Base-by-base conservation (phyloP, 2,113 vertebrate genomes). In the Aegotheles bennettii region DNA sequence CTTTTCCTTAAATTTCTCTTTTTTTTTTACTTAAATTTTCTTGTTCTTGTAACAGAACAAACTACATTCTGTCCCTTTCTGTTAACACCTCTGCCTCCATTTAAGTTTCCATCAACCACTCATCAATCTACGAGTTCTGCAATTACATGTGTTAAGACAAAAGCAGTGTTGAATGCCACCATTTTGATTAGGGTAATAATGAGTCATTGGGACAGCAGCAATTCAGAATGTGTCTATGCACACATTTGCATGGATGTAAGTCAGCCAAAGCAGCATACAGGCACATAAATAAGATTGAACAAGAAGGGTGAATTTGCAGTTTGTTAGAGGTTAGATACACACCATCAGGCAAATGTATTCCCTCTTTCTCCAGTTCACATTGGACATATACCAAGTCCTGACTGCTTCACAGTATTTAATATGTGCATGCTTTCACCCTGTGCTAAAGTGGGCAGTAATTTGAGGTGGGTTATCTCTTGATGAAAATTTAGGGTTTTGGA, bases 161-260 rank as follows among this genome's bases (percentile, higher is more conserved):
- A 93, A 85, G 45, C 69, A 21, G 40, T 13, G 74, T 76, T 69
- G 84, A 95, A 87, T 88, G 89, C 74, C 94, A 82, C 94, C 89
- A 2, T 87, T 93, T 36, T 91, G 93, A 65, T 95, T 48, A 53
- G 70, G 65, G 48, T 69, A 78, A 63, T 57, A 75, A 78, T 95
- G 89, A 96, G 77, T 95, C 93, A 93, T 18, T 87, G 78, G 93
- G 81, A 94, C 84, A 85, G 63, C 65, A 87, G 45, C 87, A 84
- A 73, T 76, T 86, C 94, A 24, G 57, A 91, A 91, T 57, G 0
- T 93, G 87, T 61, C 84, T 88, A 8, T 87, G 67, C 61, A 71
- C 84, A 95, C 57, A 28, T 89, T 60, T 84, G 43, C 85, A 65
- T 24, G 71, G 70, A 57, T 40, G 53, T 29, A 21, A 82, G 67